A percentile compares a stretch with the other conserved stretches of the same genome.
phyloP scores from a whole-genome alignment of 2,113 vertebrate species.

The Mustela nigripes region DNA sequence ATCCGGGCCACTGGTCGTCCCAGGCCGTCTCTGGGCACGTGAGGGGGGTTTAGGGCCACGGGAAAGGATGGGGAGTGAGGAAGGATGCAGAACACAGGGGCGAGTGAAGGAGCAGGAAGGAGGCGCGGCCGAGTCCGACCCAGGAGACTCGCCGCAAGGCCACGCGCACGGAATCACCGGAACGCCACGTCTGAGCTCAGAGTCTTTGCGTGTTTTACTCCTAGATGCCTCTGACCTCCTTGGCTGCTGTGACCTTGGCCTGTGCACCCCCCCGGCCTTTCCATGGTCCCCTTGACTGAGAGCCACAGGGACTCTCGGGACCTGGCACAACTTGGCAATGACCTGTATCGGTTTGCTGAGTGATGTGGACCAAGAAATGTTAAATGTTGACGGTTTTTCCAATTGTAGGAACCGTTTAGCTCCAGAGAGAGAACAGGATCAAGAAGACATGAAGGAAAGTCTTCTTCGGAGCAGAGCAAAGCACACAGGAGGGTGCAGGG shows the following conservation, averaged over 20 bases:
- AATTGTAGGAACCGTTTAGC: fast-evolving
- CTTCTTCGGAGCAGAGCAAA: not conserved
- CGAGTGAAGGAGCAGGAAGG: no score
- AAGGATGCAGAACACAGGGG: not conserved
- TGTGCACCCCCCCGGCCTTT: not conserved
- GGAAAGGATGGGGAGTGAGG: not conserved
- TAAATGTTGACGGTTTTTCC: no score
- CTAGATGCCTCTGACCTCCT: no score
- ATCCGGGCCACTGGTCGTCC: not conserved
- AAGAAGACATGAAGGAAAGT: not conserved
- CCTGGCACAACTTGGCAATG: fast-evolving
- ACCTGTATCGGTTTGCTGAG: not conserved
- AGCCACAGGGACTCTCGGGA: not conserved
- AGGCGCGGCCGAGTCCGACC: not conserved
- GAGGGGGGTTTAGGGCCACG: fast-evolving
- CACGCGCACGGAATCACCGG: not conserved
- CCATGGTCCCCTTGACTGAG: no score
- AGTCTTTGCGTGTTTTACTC: not conserved
- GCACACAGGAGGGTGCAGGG: not conserved
- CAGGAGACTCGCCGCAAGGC: not conserved
- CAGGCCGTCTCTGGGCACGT: not conserved
- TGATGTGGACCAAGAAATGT: fast-evolving
- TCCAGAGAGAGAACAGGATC: not conserved
- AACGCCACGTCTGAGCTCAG: not conserved
- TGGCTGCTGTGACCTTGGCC: no score